Base-by-base conservation (phyloP, 2,113 vertebrate species). In the Colinus virginianus region DNA sequence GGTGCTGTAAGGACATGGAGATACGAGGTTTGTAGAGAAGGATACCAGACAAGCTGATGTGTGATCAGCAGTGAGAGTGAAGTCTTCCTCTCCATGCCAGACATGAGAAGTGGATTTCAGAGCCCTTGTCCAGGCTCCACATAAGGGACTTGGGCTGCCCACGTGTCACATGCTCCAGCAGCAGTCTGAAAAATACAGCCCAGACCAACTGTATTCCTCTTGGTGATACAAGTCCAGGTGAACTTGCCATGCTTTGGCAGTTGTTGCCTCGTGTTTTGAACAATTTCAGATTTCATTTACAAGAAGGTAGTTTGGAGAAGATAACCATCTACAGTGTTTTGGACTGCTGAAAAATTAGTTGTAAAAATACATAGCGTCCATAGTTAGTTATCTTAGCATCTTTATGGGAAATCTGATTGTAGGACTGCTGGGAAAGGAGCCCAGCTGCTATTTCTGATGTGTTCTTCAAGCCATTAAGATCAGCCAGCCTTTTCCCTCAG, bases 351-450 rank as follows among this genome's bases (percentile, higher is more conserved):
- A 94, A 90, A 79, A 77, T 32, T 3, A 48, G 62, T 87, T 93
- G 58, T 78, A 81, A 90, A 96, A 97, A 87, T 91, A 84, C 70
- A 59, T 67, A 85, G 70, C n/a, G 25, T 94, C 70, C 67, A 66
- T 90, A 88, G 79, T 68, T 55, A 67, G 40, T 48, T 53, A 55
- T 90, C 63, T 49, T 68, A 79, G 79, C 11, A 0, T 87, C 91
- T 96, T 28, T 83, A 95, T 79, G 88, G 75, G 94, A 97, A 95
- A 96, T 84, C 77, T 76, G 77, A 64, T 40, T 63, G 64, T 77
- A 69, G 56, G 64, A 58, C 32, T 89, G 87, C 72, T 90, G 78
- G 94, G 48, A 87, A 77, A 94, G 55, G 26, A 84, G 32, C 75
- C 68, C 82, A 86, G 59, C 74, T 82, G 36, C 79, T 61, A 51